Evolutionary conservation across 2,888 invertebrate genomes (phyloP).

Genomic region (Notocelia uddmanniana): DNA sequence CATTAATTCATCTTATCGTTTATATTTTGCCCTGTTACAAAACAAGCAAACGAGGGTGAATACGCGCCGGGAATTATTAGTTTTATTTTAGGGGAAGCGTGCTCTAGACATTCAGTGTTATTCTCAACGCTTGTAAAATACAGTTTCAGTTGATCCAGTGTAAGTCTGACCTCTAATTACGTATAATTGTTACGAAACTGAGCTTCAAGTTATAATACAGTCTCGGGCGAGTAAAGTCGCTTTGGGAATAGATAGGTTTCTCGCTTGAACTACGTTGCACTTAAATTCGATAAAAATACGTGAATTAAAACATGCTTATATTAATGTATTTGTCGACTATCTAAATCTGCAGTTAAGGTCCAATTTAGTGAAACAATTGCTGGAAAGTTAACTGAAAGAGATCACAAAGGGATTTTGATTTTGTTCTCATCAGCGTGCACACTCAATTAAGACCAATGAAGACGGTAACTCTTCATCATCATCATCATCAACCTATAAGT

Average conservation of each 20-base stretch:
- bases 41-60: conserved; percentile 29
- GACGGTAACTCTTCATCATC: too few relatives aligned
- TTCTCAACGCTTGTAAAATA: background rate
- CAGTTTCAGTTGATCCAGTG: background rate
- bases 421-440: background rate
- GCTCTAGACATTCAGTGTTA: conserved; percentile 9
- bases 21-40: conserved; percentile 15
- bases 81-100: conserved; percentile 28
- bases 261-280: conserved; percentile 2
- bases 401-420: background rate
- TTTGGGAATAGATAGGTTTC: background rate
- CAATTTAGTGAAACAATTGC: background rate
- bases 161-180: background rate
- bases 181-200: background rate
- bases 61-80: conserved; percentile 26
- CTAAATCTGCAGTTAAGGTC: background rate
- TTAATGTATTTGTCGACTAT: background rate
- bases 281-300: conserved; percentile 5
- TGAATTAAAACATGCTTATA: conserved; percentile 1
- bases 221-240: background rate
- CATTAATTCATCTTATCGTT: conserved; percentile 19
- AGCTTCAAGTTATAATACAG: background rate
- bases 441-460: background rate
- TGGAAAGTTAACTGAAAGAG: background rate
- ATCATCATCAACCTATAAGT: too few relatives aligned